These are phyloP conservation scores for Zelleria hepariella DNA, from an alignment of 2,888 invertebrate species.

Conservation along the genomic window DNA sequence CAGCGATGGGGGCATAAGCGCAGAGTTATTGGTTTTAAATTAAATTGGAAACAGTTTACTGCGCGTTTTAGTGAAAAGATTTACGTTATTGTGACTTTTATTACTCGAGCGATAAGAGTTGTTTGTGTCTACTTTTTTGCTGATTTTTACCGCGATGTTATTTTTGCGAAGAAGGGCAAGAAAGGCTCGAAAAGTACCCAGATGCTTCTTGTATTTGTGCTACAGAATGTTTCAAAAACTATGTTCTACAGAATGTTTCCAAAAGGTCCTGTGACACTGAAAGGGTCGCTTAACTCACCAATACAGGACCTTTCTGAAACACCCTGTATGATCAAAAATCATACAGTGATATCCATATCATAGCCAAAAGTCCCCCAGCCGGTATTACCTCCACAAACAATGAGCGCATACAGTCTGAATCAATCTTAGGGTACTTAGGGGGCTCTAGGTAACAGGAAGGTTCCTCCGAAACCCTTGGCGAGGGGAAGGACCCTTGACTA, in stretches of 20 bases:
- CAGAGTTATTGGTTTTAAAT: neutral
- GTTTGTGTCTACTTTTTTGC: neutral
- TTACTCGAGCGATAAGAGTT: neutral
- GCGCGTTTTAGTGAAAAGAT: neutral
- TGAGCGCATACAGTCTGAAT: neutral
- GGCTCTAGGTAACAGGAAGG: no score
- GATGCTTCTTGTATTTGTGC: no score
- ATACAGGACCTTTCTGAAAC: no score
- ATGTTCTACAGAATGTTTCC: no score
- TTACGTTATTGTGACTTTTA: neutral
- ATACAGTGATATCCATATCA: neutral
- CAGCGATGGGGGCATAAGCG: neutral
- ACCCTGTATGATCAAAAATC: no score
- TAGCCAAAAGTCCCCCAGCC: neutral
- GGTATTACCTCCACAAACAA: neutral
- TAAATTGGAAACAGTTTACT: neutral
- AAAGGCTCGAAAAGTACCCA: no score
- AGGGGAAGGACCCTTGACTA: neutral
- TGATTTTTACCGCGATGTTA: no score
- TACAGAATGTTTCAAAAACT: no score
- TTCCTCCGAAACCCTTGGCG: neutral
- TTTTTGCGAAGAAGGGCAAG: neutral
- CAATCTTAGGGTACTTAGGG: no score
- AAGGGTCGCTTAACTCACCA: no score
- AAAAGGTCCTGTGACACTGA: no score